These are phyloP conservation scores for Cryptocephalus moraei DNA, from an alignment of 2,888 invertebrate genomes.

Conservation along the genomic window DNA sequence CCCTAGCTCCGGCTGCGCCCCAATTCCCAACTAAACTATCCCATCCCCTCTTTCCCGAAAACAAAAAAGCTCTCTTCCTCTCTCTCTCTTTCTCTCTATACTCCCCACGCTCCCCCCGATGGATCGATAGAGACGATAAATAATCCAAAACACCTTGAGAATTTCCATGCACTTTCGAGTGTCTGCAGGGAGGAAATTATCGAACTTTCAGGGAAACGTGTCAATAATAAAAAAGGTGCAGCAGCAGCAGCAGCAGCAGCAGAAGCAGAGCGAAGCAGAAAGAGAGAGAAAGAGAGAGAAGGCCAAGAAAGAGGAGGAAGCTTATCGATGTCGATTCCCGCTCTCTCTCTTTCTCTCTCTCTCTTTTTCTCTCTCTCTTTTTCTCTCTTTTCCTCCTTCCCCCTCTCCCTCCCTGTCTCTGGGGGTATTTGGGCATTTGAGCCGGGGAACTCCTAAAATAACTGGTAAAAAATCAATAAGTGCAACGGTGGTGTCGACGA, in stretches of 20 bases:
- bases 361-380: too few relatives aligned
- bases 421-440: constrained; percentile 21
- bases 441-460: constrained; percentile 28
- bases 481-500: constrained; percentile 24
- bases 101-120: too few relatives aligned
- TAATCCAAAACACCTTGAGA: neutral
- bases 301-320: neutral
- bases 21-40: too few relatives aligned
- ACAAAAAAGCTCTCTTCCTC: too few relatives aligned
- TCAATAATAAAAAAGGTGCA: constrained; percentile 17
- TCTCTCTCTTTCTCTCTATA: too few relatives aligned
- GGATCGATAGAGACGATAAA: too few relatives aligned
- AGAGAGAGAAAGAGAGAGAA: constrained; percentile 1
- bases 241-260: constrained; percentile 5
- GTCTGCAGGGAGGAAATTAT: neutral
- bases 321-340: neutral
- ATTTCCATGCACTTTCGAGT: constrained; percentile 1
- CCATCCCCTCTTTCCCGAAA: too few relatives aligned
- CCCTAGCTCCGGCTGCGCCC: too few relatives aligned
- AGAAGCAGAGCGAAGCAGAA: constrained; percentile 1
- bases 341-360: too few relatives aligned
- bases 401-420: constrained; percentile 5
- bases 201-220: constrained; percentile 11
- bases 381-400: too few relatives aligned
- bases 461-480: constrained; percentile 30